A percentile compares a stretch with the other conserved stretches of the same genome.
These are phyloP conservation scores for Leptinotarsa rubiginosa DNA, from an alignment of 2,888 invertebrate species.

Conservation along the genomic window DNA sequence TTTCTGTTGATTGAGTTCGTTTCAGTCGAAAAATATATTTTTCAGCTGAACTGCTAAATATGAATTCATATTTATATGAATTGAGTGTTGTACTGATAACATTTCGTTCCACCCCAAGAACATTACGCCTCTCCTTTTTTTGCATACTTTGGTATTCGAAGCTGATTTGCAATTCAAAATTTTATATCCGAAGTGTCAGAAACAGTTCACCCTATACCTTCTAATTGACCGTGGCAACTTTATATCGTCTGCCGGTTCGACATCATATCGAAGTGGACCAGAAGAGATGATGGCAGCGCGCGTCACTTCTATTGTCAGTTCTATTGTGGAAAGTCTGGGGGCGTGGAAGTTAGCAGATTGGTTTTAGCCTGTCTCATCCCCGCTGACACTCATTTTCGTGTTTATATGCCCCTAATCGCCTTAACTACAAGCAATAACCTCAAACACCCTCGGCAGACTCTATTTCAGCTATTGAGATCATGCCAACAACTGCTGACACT, in stretches of 20 bases:
- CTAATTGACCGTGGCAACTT: constrained; percentile 45
- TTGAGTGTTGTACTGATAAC: background rate
- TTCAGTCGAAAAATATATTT: no score
- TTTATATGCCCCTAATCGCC: constrained; percentile 57
- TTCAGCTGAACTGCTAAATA: no score
- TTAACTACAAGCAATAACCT: constrained; percentile 51
- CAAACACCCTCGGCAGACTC: constrained; percentile 46
- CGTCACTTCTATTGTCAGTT: constrained; percentile 41
- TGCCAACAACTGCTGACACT: constrained; percentile 57
- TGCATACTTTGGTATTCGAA: constrained; percentile 6
- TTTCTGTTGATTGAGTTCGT: no score
- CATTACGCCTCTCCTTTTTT: background rate
- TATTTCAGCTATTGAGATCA: constrained; percentile 53
- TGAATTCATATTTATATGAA: no score
- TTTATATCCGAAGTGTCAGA: constrained; percentile 26
- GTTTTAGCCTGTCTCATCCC: constrained; percentile 59
- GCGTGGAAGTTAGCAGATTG: constrained; percentile 57
- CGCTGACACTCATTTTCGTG: constrained; percentile 55
- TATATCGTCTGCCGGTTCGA: constrained; percentile 32
- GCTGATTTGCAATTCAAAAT: background rate
- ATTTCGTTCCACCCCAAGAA: background rate
- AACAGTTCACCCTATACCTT: constrained; percentile 33
- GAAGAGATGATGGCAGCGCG: constrained; percentile 41
- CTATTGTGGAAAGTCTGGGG: constrained; percentile 32
- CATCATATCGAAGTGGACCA: constrained; percentile 38